Conservation (phyloP, 2,797 vertebrate species). For the Tympanoctomys barrerae region DNA sequence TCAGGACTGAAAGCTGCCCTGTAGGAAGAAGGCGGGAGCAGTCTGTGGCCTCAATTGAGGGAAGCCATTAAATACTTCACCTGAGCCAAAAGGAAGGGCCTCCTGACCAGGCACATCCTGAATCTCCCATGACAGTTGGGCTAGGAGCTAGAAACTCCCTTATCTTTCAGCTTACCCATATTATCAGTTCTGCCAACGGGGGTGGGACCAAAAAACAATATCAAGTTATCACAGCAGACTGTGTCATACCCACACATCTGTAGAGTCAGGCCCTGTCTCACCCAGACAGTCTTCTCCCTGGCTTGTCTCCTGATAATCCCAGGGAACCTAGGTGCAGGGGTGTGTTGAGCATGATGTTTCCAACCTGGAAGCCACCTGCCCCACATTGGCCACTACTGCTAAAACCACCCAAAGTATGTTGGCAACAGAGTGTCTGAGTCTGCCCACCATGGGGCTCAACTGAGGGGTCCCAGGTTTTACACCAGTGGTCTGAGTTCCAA, state of each 20-base stretch:
- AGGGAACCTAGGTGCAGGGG: background rate
- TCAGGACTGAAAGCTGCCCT: background rate
- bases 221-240: background rate
- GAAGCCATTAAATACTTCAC: background rate
- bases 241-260: background rate
- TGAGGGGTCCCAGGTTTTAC: background rate
- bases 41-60: background rate
- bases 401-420: background rate
- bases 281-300: background rate
- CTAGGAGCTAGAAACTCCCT: background rate
- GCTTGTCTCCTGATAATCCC: background rate
- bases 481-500: background rate
- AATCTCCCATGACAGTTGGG: background rate
- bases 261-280: background rate
- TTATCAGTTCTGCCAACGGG: background rate
- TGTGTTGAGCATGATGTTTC: background rate
- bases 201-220: background rate
- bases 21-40: background rate
- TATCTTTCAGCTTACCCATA: background rate
- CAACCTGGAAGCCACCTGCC: background rate
- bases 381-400: background rate
- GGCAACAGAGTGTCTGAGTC: background rate
- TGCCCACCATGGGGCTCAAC: background rate
- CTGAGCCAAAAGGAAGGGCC: background rate
- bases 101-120: background rate